Evolutionary conservation across 2,797 vertebrate genomes (phyloP).

Genomic region (Acrocephalus scirpaceus): DNA sequence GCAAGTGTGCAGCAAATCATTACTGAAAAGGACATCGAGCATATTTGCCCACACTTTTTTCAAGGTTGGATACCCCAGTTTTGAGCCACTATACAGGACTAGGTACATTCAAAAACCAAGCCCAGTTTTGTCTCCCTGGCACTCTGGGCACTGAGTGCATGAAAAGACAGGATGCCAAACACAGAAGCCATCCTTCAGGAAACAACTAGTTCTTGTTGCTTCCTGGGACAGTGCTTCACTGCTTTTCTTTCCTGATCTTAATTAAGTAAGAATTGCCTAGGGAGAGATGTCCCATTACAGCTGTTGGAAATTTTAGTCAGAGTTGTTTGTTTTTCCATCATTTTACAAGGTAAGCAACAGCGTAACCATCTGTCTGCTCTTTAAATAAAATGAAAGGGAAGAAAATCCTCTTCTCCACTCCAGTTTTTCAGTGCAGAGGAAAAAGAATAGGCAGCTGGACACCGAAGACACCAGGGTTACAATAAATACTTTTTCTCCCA

Average conservation of each 20-base stretch:
- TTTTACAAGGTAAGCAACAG: slow-evolving; percentile 69
- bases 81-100: background rate
- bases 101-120: background rate
- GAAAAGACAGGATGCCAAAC: background rate
- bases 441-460: background rate
- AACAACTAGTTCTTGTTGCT: slow-evolving; percentile 22
- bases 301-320: slow-evolving; percentile 62
- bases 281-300: slow-evolving; percentile 53
- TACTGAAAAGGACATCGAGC: background rate
- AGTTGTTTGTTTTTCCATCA: slow-evolving; percentile 42
- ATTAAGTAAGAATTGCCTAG: slow-evolving; percentile 59
- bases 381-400: slow-evolving; percentile 64
- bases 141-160: background rate
- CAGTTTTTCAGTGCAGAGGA: background rate
- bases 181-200: slow-evolving; percentile 4
- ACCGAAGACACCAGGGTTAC: background rate
- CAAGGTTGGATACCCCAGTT: background rate
- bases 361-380: slow-evolving; percentile 64
- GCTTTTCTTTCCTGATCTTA: slow-evolving; percentile 25
- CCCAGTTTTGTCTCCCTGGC: background rate
- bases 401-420: background rate
- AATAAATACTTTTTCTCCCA: background rate
- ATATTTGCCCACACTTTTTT: background rate
- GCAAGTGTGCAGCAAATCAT: background rate
- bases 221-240: slow-evolving; percentile 34